These are phyloP conservation scores for Oryzaephilus surinamensis DNA, from an alignment of 1,140 invertebrate species.

Conservation along the genomic window DNA sequence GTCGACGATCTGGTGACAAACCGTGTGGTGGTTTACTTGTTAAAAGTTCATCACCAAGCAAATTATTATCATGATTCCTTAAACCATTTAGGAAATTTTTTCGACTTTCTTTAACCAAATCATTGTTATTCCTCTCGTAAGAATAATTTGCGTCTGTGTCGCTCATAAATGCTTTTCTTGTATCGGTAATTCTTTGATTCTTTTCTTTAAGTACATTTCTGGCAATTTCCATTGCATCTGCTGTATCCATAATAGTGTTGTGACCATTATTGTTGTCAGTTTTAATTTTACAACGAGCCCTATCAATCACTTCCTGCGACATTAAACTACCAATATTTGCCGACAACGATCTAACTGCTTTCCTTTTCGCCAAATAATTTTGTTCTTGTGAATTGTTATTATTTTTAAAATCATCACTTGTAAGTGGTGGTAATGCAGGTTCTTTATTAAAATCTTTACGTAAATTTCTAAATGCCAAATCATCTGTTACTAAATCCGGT, in stretches of 20 bases:
- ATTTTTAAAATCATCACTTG: constrained; percentile 31
- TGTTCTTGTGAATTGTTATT: constrained; percentile 15
- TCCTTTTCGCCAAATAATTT: constrained; percentile 50
- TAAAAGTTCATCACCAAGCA: constrained; percentile 5
- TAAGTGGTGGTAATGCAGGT: constrained; percentile 34
- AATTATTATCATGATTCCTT: constrained; percentile 10
- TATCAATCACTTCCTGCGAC: no score
- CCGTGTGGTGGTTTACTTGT: constrained; percentile 22
- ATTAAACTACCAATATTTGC: constrained; percentile 65
- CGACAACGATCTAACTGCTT: constrained; percentile 66
- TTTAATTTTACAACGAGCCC: constrained; percentile 40
- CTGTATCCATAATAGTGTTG: constrained; percentile 30
- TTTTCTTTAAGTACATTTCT: constrained; percentile 31
- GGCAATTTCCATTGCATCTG: constrained; percentile 35
- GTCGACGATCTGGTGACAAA: constrained; percentile 18
- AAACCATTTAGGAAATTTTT: constrained; percentile 27
- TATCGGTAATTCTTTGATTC: constrained; percentile 28
- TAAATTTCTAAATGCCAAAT: constrained; percentile 72
- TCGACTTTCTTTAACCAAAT: constrained; percentile 17
- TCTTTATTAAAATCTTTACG: constrained; percentile 59
- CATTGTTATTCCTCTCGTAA: background rate
- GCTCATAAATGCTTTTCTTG: constrained; percentile 30
- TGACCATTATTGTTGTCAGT: constrained; percentile 37
- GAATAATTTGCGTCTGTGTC: constrained; percentile 24
- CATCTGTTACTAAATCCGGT: constrained; percentile 76